Evolutionary conservation across 2,888 invertebrate species (phyloP).

Genomic region (Onchidella celtica): DNA sequence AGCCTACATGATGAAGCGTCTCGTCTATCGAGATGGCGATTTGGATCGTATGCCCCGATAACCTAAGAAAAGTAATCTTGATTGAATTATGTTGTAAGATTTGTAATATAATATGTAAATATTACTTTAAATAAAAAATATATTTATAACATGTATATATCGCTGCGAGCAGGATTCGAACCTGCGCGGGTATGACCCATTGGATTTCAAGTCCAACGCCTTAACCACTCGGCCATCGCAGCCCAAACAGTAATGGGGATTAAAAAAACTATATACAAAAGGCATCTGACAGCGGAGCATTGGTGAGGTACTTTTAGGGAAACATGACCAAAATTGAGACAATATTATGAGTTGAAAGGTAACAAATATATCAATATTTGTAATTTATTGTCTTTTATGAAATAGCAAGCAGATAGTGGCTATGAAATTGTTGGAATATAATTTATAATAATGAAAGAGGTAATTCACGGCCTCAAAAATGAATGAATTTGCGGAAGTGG

Average conservation of each 20-base stretch:
- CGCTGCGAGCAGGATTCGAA: slow-evolving; percentile 60
- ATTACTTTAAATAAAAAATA: too few relatives aligned
- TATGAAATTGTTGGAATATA: too few relatives aligned
- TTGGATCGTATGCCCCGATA: too few relatives aligned
- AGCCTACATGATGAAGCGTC: too few relatives aligned
- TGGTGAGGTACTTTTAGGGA: not conserved
- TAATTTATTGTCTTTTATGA: too few relatives aligned
- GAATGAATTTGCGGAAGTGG: not conserved
- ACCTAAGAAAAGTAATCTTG: too few relatives aligned
- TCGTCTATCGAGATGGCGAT: too few relatives aligned
- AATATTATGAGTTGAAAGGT: not conserved
- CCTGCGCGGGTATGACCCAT: slow-evolving; percentile 59
- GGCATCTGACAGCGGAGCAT: not conserved
- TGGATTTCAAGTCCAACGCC: slow-evolving; percentile 61
- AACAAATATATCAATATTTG: too few relatives aligned
- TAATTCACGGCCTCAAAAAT: not conserved
- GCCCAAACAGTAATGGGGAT: not conserved
- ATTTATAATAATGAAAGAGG: too few relatives aligned
- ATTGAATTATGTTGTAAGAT: too few relatives aligned
- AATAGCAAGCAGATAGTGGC: too few relatives aligned
- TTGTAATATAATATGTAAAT: too few relatives aligned
- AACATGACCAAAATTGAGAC: not conserved
- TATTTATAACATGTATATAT: not conserved
- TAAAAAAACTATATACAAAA: not conserved
- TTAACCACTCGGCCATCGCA: slow-evolving; percentile 59